Base-by-base conservation (phyloP, 2,113 vertebrate genomes). In the Rallus limicola region DNA sequence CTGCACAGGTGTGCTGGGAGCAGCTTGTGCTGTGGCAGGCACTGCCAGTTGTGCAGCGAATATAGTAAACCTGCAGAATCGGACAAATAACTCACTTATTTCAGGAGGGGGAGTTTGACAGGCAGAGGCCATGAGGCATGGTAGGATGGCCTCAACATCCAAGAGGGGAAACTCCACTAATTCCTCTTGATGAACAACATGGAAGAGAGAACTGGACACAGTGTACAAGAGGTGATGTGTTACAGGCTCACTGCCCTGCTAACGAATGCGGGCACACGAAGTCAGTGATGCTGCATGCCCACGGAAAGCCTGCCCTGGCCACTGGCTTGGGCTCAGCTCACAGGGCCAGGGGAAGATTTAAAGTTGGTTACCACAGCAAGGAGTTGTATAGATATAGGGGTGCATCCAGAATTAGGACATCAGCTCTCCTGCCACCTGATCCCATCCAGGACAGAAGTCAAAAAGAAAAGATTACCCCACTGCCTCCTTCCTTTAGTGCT, bases 181-280 rank as follows among this genome's bases (percentile, higher is more conserved):
- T 80, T 58, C 46, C 34, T 83, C 68, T 79, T 5, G 0, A 40
- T 2, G 4, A 71, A n/a, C 0, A 0, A 36, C 0, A 0, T 14
- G 7, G 52, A 23, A n/a, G n/a, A 63, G 38, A 80, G 62, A 74
- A 71, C 31, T 3, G 28, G 26, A 25, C 67, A 33, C 25, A 36
- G 58, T 50, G 87, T 60, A 86, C 12, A 46, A 44, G 64, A 44
- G 28, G 21, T 56, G 68, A 62, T 69, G 50, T 89, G 44, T 65
- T 69, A 33, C 1, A 13, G 71, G 16, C 53, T 60, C 10, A 34
- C 42, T 3, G 3, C 3, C 5, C 71, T 63, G 44, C 58, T 14
- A 78, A 58, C 1, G 55, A 55, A 50, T 34, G 40, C 2, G 3
- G 64, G 46, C 34, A 36, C 44, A 26, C 8, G 13, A 77, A 82